These are phyloP conservation scores for Pipistrellus nathusii DNA, from an alignment of 2,797 vertebrate species.

Conservation along the genomic window DNA sequence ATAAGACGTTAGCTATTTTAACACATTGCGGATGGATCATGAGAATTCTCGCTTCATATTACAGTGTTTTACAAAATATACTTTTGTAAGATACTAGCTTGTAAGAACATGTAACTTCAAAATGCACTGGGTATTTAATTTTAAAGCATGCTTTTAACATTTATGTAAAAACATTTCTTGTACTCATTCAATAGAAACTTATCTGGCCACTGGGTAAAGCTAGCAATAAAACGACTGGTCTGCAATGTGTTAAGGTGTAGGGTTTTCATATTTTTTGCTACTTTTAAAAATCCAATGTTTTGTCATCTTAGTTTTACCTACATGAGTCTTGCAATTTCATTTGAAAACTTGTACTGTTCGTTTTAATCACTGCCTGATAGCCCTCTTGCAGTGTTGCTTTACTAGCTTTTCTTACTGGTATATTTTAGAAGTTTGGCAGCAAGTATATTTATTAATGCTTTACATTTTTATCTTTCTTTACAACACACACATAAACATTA, in stretches of 20 bases:
- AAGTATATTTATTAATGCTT: conserved; percentile 43
- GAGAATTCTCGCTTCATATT: too few species aligned
- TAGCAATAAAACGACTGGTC: too few species aligned
- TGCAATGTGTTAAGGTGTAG: neutral
- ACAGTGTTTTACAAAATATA: too few species aligned
- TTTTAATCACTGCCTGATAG: conserved; percentile 20
- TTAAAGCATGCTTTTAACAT: too few species aligned
- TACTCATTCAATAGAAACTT: too few species aligned
- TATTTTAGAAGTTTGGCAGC: conserved; percentile 58
- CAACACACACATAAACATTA: neutral
- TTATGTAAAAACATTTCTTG: too few species aligned
- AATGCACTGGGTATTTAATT: too few species aligned
- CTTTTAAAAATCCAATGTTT: conserved; percentile 26
- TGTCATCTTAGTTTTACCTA: conserved; percentile 46
- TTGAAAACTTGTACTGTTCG: neutral
- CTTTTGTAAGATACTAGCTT: too few species aligned
- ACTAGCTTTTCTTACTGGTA: neutral
- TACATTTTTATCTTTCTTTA: conserved; percentile 33
- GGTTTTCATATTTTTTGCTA: conserved; percentile 51
- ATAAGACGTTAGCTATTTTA: neutral
- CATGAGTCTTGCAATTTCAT: neutral
- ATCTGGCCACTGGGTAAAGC: too few species aligned
- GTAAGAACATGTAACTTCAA: too few species aligned
- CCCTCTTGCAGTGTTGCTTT: neutral
- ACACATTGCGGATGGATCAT: too few species aligned